Evolutionary conservation across 2,888 invertebrate genomes (phyloP).

Genomic region (Aphrophora alni): DNA sequence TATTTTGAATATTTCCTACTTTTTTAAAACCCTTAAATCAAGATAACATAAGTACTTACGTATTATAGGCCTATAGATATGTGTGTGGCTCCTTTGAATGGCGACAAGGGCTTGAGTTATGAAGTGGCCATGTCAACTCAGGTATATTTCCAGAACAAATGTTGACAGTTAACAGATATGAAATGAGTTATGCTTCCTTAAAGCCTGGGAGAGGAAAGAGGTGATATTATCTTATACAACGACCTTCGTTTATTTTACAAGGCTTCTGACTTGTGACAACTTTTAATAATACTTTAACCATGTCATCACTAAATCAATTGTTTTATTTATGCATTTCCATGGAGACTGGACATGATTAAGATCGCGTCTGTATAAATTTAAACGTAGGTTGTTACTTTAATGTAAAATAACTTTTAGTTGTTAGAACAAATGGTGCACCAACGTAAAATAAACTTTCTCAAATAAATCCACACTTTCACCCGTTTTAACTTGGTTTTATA

Average conservation of each 20-base stretch:
- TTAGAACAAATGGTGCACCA: no score
- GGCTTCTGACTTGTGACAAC: neutral
- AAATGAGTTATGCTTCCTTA: neutral
- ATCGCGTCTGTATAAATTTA: neutral
- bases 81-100: neutral
- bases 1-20: no score
- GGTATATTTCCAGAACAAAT: neutral
- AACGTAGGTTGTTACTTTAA: no score
- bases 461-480: no score
- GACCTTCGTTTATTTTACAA: neutral
- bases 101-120: neutral
- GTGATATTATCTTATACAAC: neutral
- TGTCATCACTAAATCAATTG: neutral
- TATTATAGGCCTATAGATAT: no score
- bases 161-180: constrained; percentile 1
- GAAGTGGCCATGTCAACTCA: neutral
- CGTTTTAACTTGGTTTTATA: no score
- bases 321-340: neutral
- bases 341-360: neutral
- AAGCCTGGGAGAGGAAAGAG: neutral
- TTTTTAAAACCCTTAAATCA: no score
- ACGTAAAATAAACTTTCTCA: no score
- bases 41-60: no score
- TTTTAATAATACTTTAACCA: neutral
- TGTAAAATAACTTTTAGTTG: no score